A percentile compares a stretch with the other conserved stretches of the same genome.
phyloP scores from a whole-genome alignment of 2,113 vertebrate species.

The Nymphicus hollandicus region DNA sequence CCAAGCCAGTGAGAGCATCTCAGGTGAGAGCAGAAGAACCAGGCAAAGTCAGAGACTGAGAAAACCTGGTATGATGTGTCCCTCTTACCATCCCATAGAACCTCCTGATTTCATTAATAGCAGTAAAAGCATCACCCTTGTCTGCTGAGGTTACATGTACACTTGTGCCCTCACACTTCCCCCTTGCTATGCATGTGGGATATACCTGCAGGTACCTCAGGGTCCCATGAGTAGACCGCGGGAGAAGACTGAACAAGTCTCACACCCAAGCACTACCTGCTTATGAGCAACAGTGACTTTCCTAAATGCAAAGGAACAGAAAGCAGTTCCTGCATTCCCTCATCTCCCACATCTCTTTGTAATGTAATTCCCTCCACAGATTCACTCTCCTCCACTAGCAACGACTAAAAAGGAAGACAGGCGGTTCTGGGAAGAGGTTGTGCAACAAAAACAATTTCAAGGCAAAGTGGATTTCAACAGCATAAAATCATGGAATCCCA shows the following conservation, averaged over 20 bases:
- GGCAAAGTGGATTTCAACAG: not conserved
- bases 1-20: not conserved
- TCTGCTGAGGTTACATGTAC: not conserved
- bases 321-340: not conserved
- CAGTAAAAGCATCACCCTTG: not conserved
- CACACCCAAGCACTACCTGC: not conserved
- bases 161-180: not conserved
- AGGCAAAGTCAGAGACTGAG: not conserved
- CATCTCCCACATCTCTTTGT: not conserved
- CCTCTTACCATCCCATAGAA: not conserved
- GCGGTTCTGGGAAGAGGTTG: not conserved
- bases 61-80: not conserved
- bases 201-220: not conserved
- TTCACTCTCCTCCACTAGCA: not conserved
- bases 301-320: not conserved
- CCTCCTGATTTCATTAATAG: not conserved
- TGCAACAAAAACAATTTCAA: not conserved
- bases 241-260: not conserved
- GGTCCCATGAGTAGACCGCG: not conserved
- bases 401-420: not conserved
- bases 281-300: not conserved
- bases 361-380: not conserved
- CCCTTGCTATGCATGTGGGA: accelerated
- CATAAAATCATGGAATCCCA: not conserved
- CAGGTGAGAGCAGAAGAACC: not conserved